Base-by-base conservation (phyloP, 2,888 invertebrate genomes). In the Ochlodes sylvanus region DNA sequence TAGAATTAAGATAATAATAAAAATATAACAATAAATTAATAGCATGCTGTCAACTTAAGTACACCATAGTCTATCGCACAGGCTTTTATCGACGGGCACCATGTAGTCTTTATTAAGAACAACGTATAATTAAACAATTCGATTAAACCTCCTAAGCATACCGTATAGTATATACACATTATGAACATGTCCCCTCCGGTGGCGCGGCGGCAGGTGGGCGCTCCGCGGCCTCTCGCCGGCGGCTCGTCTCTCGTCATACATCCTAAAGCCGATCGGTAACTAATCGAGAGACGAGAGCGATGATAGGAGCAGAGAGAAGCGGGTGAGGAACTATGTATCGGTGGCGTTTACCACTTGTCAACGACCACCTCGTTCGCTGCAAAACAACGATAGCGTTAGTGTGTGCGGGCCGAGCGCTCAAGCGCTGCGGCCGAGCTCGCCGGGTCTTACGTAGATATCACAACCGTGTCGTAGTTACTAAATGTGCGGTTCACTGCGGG, bases 321-420 rank as follows among this genome's bases (percentile, higher is more conserved):
- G 87, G 89, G 79, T 85, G 91, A 90, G 90, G 91, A 89, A 89
- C 90, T 90, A 89, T 85, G 89, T 83, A 81, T 81, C 84, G 85
- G 89, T 92, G 91, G 90, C 84, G 88, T 87, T 93, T 94, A 94
- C 95, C 95, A 96, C 94, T 94, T 95, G 94, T 95, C 94, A 94
- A 95, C 85, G 93, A 96, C 95, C 92, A 89, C 92, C 87, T 96
- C 96, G 94, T 95, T 95, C 94, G 94, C 96, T 96, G 95, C 86
- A 95, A 95, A 93, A 93, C 85, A 93, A 92, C 86, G 88, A 78
- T 83, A 88, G 84, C 77, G 89, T 91, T 92, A 91, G 87, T 86
- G 84, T 77, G 78, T 2, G 27, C 85, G 85, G 86, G 80, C 81
- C 87, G 87, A 81, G 78, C 81, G n/a, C n/a, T n/a, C n/a, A n/a